Evolutionary conservation across 2,113 vertebrate species (phyloP), one percentile per base, ranked within the genome.

Genomic region (Neogobius melanostomus): DNA sequence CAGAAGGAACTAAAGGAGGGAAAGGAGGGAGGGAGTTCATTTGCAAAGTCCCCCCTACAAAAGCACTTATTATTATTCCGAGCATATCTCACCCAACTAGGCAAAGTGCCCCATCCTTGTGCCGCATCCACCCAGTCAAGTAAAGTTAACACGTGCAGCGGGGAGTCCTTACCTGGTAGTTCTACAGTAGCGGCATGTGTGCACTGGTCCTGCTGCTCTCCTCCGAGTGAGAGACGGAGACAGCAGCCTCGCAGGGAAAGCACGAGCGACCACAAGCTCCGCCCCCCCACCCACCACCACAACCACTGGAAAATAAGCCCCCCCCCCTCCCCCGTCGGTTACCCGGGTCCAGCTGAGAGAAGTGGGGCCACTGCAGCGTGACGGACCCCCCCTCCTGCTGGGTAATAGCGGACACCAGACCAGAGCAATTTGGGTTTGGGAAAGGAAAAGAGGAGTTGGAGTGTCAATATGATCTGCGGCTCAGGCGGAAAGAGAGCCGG

Each of bases 21-120:
- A 60, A 60, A 15, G 57, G 36, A 60, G 57, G 57, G 43, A 60
- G 57, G 36, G 15, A 60, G 43, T 7, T 60, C 11, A 43, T 60
- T 60, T 6, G 12, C 57, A 60, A 43, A 60, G 57, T 43, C 57
- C 6, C 42, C 14, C 12, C 28, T 43, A 11, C 56, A 59, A 36
- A 15, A 10, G 8, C 17, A 36, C 17, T 56, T 56, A 10, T 56
- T 43, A 6, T 14, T 43, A 43, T 43, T 15, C 57, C 7, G 1
- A 61, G 8, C 59, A 61, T 42, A 61, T n/a, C 36, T 42, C 14
- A 6, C 36, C 12, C 56, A 59, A 59, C 7, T 61, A n/a, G 3
- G 6, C 49, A 51, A 51, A 51, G 49, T 51, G 12, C 49, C 15
- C 49, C n/a, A n/a, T n/a, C n/a, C n/a, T n/a, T n/a, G n/a, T n/a